These are phyloP conservation scores for Cherax quadricarinatus DNA, from an alignment of 1,140 invertebrate species.

Conservation along the genomic window DNA sequence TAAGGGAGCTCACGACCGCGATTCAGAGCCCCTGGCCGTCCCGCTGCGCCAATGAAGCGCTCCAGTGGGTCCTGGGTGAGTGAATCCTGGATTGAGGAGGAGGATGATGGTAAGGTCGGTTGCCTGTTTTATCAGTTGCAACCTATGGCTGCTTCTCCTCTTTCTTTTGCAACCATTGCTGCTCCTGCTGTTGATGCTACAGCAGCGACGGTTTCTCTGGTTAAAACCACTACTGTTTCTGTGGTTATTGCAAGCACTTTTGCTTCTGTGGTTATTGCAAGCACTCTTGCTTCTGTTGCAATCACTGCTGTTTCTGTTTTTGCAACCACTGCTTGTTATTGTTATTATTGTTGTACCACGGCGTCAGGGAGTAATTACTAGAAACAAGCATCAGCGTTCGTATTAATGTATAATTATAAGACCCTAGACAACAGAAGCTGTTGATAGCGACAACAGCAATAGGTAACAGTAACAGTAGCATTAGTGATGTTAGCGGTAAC, in stretches of 20 bases:
- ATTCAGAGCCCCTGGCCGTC: neutral
- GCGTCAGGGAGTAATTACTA: too few relatives aligned
- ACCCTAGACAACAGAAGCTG: too few relatives aligned
- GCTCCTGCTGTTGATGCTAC: neutral
- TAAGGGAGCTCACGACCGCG: conserved; percentile 12
- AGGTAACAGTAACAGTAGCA: too few relatives aligned
- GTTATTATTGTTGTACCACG: too few relatives aligned
- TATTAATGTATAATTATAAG: too few relatives aligned
- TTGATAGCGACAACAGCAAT: too few relatives aligned
- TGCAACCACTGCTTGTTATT: too few relatives aligned
- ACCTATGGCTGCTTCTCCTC: neutral
- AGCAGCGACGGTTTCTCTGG: neutral
- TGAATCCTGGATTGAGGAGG: too few relatives aligned
- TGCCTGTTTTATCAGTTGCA: neutral
- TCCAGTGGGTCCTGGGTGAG: neutral
- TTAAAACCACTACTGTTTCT: neutral
- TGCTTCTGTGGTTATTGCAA: neutral
- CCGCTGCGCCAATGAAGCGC: neutral
- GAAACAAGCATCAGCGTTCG: too few relatives aligned
- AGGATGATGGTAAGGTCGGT: too few relatives aligned
- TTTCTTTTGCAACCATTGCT: neutral
- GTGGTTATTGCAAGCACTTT: neutral
- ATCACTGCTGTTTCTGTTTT: neutral
- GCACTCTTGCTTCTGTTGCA: neutral
- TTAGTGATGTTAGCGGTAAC: too few relatives aligned